Percentiles rank a stretch among this genome's conserved stretches.
phyloP scores from a whole-genome alignment of 2,113 vertebrate genomes.

The Crotalus viridis region DNA sequence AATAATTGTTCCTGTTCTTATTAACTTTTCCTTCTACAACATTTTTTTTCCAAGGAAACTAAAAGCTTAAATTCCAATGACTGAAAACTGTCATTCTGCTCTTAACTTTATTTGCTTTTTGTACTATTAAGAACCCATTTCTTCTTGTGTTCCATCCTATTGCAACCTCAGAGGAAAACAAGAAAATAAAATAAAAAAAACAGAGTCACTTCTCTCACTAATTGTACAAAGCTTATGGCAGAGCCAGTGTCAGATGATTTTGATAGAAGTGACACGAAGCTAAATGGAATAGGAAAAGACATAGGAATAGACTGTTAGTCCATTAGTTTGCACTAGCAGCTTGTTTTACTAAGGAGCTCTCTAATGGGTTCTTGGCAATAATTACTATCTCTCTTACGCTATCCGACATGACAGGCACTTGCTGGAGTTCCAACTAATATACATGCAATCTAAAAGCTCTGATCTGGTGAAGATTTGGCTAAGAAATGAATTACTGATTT shows the following conservation, averaged over 20 bases:
- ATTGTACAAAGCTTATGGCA: constrained; percentile 76
- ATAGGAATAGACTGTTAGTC: constrained; percentile 81
- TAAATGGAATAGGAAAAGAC: constrained; percentile 83
- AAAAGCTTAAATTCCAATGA: constrained; percentile 29
- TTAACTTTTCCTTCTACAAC: neutral
- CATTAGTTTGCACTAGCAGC: constrained; percentile 92
- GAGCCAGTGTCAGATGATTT: constrained; percentile 79
- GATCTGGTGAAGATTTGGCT: constrained; percentile 67
- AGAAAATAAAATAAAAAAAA: constrained; percentile 13
- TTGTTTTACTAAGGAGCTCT: constrained; percentile 90
- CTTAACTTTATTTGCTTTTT: constrained; percentile 30
- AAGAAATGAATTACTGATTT: constrained; percentile 67
- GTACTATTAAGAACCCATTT: constrained; percentile 56
- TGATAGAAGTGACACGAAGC: constrained; percentile 79
- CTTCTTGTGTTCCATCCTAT: constrained; percentile 47
- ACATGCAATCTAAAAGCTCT: constrained; percentile 75
- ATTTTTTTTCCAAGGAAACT: constrained; percentile 5
- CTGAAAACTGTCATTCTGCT: constrained; percentile 43
- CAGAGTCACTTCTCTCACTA: constrained; percentile 68
- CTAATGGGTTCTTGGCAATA: constrained; percentile 96
- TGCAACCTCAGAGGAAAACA: constrained; percentile 60
- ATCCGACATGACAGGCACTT: constrained; percentile 85
- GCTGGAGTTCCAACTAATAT: constrained; percentile 81
- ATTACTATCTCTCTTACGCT: constrained; percentile 92
- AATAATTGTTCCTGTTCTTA: neutral